phyloP scores from a whole-genome alignment of 2,113 vertebrate genomes.

The Marmota monax region DNA sequence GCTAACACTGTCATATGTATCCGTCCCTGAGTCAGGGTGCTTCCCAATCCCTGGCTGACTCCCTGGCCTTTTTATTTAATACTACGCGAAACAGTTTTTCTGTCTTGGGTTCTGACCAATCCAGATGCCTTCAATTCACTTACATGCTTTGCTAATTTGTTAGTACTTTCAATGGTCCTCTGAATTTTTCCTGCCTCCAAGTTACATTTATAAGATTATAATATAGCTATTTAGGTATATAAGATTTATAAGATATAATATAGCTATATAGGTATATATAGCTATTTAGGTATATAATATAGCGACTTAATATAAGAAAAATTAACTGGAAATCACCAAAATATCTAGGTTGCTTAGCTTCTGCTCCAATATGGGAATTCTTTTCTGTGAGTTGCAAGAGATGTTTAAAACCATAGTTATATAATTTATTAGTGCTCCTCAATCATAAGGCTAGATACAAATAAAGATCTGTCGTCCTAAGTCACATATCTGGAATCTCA shows the following conservation, averaged over 20 bases:
- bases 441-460: neutral
- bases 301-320: neutral
- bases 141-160: neutral
- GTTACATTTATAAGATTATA: neutral
- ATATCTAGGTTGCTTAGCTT: neutral
- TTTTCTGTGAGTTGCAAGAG: neutral
- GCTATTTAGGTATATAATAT: neutral
- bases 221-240: neutral
- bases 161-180: neutral
- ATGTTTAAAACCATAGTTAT: neutral
- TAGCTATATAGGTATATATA: neutral
- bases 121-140: neutral
- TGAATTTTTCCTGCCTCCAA: neutral
- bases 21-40: neutral
- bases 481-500: neutral
- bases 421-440: conserved; percentile 9
- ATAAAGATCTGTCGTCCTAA: neutral
- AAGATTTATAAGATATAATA: neutral
- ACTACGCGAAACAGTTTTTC: neutral
- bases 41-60: neutral
- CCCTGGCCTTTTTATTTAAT: neutral
- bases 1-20: neutral
- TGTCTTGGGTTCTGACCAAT: neutral
- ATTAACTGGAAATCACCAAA: neutral
- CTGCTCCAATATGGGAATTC: neutral